These are phyloP conservation scores for Trichonephila clavata DNA, from an alignment of 1,140 invertebrate genomes.

Conservation along the genomic window DNA sequence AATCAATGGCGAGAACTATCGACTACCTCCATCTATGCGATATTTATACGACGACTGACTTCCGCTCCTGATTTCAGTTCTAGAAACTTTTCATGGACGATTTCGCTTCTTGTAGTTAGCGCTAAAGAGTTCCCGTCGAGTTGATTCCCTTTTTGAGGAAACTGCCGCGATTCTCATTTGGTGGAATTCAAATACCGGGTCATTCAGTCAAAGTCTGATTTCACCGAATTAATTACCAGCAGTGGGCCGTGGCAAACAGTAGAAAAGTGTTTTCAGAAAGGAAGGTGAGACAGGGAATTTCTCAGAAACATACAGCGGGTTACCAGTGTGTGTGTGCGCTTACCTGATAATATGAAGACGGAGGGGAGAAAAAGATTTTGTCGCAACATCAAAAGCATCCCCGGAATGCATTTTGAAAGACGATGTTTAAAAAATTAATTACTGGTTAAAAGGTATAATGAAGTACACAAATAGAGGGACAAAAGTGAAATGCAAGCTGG, in stretches of 20 bases:
- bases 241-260: not conserved
- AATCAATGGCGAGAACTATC: constrained; percentile 18
- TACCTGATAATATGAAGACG: not conserved
- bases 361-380: not conserved
- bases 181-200: not conserved
- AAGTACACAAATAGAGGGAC: no score
- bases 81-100: not conserved
- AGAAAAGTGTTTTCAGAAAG: not conserved
- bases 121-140: not conserved
- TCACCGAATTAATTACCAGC: not conserved
- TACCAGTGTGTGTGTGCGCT: not conserved
- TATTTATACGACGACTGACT: constrained; percentile 16
- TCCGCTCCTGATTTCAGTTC: not conserved
- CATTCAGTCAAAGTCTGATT: not conserved
- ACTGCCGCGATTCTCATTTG: not conserved
- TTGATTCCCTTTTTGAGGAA: not conserved
- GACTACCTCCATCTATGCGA: not conserved
- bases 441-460: no score
- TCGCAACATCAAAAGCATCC: not conserved
- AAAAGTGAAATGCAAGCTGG: no score
- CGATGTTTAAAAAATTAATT: no score
- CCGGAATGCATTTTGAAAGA: no score
- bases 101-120: not conserved
- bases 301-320: not conserved
- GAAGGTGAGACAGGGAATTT: not conserved